phyloP scores from a whole-genome alignment of 2,797 vertebrate genomes.

The Gadopsis bispinosus region DNA sequence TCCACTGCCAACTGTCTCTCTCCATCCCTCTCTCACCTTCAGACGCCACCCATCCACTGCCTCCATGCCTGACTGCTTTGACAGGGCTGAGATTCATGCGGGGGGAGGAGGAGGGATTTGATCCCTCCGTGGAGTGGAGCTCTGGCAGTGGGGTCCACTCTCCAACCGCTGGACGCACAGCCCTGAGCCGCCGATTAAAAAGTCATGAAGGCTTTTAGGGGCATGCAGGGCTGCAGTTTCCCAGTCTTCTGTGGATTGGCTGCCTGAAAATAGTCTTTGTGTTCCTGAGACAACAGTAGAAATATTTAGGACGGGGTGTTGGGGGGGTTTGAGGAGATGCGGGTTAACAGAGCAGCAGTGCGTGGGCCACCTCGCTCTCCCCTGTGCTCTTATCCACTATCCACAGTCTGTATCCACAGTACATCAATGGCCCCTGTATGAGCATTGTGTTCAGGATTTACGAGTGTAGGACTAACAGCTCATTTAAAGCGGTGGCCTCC shows the following conservation, averaged over 20 bases:
- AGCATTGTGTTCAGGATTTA: slow-evolving; percentile 49
- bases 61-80: slow-evolving; percentile 81
- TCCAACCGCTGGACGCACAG: slow-evolving; percentile 73
- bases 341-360: slow-evolving; percentile 74
- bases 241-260: slow-evolving; percentile 75
- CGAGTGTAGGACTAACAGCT: slow-evolving; percentile 33
- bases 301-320: slow-evolving; percentile 48
- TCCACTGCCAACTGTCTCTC: slow-evolving; percentile 61
- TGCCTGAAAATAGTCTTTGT: slow-evolving; percentile 88
- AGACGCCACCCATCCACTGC: slow-evolving; percentile 73
- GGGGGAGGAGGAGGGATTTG: slow-evolving; percentile 71
- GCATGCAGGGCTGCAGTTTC: slow-evolving; percentile 69
- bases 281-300: slow-evolving; percentile 83
- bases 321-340: slow-evolving; percentile 53
- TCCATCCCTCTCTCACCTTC: slow-evolving; percentile 66
- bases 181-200: slow-evolving; percentile 86
- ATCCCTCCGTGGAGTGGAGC: slow-evolving; percentile 71
- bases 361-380: slow-evolving; percentile 69
- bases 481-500: slow-evolving; percentile 47
- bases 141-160: slow-evolving; percentile 75
- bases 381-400: slow-evolving; percentile 80
- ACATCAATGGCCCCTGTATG: slow-evolving; percentile 56
- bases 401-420: slow-evolving; percentile 60
- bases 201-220: slow-evolving; percentile 89
- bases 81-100: slow-evolving; percentile 69